phyloP scores from a whole-genome alignment of 1,140 invertebrate species.

The Penaeus indicus region DNA sequence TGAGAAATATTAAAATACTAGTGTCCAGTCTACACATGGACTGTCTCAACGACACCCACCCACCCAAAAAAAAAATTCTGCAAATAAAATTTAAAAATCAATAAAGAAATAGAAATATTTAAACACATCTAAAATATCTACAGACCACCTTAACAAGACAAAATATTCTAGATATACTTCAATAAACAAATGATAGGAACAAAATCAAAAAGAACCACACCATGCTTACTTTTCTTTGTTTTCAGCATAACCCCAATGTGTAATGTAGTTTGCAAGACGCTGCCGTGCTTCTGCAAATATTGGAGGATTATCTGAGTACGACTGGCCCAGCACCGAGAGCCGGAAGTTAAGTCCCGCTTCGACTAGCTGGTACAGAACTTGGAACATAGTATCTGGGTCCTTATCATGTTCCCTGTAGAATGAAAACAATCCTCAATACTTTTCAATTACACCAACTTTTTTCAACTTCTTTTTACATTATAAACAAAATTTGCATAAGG shows the following conservation, averaged over 20 bases:
- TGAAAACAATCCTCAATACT: not conserved
- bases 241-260: slow-evolving; percentile 76
- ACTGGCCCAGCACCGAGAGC: slow-evolving; percentile 78
- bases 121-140: too few relatives aligned
- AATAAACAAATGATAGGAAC: not conserved
- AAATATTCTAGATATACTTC: not conserved
- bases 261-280: slow-evolving; percentile 73
- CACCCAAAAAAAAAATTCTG: not conserved
- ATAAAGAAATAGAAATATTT: too few relatives aligned
- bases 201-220: not conserved
- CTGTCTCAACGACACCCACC: not conserved
- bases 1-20: slow-evolving; percentile 66
- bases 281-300: slow-evolving; percentile 74
- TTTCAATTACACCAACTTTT: too few relatives aligned
- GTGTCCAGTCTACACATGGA: not conserved
- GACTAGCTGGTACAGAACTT: slow-evolving; percentile 74
- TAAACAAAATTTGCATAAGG: too few relatives aligned
- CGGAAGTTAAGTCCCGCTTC: slow-evolving; percentile 75
- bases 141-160: too few relatives aligned
- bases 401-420: slow-evolving; percentile 81
- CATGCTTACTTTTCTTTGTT: slow-evolving; percentile 69
- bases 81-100: not conserved
- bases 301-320: slow-evolving; percentile 74
- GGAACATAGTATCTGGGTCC: slow-evolving; percentile 78
- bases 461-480: too few relatives aligned